These are phyloP conservation scores for Drosophila littoralis DNA, from an alignment of 1,140 invertebrate species.

Conservation along the genomic window DNA sequence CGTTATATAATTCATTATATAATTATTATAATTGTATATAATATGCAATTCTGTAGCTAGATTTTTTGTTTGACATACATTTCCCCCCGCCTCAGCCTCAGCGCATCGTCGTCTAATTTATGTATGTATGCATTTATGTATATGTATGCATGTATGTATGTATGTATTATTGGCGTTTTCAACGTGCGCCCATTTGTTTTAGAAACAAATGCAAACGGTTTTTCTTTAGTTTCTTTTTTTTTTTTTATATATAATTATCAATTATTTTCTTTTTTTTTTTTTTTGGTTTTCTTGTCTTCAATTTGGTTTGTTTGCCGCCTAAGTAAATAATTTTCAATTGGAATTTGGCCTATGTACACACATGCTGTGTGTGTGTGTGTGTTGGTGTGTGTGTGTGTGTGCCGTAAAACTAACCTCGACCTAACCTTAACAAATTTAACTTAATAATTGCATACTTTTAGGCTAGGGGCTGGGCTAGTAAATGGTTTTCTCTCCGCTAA, in stretches of 20 bases:
- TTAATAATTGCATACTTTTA: conserved; percentile 78
- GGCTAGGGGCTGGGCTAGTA: conserved; percentile 74
- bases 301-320: conserved; percentile 14
- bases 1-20: conserved; percentile 67
- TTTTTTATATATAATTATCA: conserved; percentile 1
- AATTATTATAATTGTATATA: conserved; percentile 75
- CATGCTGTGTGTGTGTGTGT: background rate
- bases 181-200: conserved; percentile 67
- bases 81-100: conserved; percentile 17
- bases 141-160: conserved; percentile 39
- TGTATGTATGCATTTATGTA: conserved; percentile 36
- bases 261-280: conserved; percentile 6
- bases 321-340: conserved; percentile 38
- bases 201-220: conserved; percentile 67
- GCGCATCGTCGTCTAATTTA: conserved; percentile 23
- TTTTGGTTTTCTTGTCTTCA: background rate
- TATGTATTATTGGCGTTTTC: conserved; percentile 44
- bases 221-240: too few species aligned
- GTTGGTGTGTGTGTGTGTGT: conserved; percentile 17
- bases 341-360: conserved; percentile 50
- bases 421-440: conserved; percentile 65
- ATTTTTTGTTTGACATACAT: conserved; percentile 64
- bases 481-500: conserved; percentile 61
- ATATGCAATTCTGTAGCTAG: conserved; percentile 81
- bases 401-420: conserved; percentile 39